Evolutionary conservation across 30 jellyfish, hydroid and myxozoan species (phyloP), one percentile per base, ranked within the genome.

Genomic region (Hydra vulgaris): DNA sequence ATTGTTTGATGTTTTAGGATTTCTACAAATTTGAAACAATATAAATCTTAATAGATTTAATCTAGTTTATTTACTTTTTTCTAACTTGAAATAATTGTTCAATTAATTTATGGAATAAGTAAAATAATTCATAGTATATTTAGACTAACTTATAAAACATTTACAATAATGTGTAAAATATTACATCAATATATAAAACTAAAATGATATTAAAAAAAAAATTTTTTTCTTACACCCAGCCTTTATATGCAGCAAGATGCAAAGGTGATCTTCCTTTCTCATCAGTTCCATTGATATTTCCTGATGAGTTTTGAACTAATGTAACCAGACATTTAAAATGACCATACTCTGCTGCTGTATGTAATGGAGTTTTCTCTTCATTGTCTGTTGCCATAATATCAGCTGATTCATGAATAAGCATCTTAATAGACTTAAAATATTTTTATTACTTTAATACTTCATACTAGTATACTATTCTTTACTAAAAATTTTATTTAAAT

Each of bases 231-330:
- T 71, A 92, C 98, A 81, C 25, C 79, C 81, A 82, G 27, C 98
- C 98, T 54, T 83, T 73, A 72, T 66, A 79, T 0, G 98, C 96
- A 18, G 98, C 98, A 8, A 83, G 66, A 70, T 92, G 98, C 26
- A 92, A 73, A 17, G 98, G 96, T 82, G 95, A 87, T 83, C 92
- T 71, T 0, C 98, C 98, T 25, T 72, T 84, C 27, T 86, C 98
- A 71, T 92, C 98, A 80, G 89, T 79, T 17, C 95, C 20, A 81
- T 92, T 87, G 84, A 87, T 72, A 67, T 74, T 87, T 22, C 77
- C 78, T 15, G 95, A 89, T 20, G 94, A 75, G 53, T 82, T 76
- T 84, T 92, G 80, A 26, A 96, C 95, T 0, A 92, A 78, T 0
- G 73, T 18, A 21, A 40, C 53, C 22, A 86, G 96, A 69, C 95